These are phyloP conservation scores for Manis javanica DNA, from an alignment of 2,797 vertebrate species.

Conservation along the genomic window DNA sequence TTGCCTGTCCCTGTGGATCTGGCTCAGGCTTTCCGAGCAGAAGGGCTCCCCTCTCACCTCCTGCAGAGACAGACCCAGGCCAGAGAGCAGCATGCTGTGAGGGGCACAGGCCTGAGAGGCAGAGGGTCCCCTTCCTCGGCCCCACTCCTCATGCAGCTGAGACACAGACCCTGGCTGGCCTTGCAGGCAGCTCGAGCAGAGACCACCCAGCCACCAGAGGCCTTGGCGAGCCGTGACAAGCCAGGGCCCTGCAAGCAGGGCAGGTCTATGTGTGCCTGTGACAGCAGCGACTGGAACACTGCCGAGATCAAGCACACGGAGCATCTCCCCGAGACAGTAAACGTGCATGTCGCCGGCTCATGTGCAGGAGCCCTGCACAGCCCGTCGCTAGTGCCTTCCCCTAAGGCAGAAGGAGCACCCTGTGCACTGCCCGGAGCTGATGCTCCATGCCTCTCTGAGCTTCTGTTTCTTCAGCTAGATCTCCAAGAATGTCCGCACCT, in stretches of 20 bases:
- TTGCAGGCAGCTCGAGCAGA: background rate
- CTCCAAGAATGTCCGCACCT: background rate
- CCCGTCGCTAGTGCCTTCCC: background rate
- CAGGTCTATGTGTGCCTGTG: background rate
- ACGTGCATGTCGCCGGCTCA: background rate
- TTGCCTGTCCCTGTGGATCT: background rate
- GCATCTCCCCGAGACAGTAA: background rate
- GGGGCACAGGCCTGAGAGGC: background rate
- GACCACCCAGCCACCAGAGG: rapidly evolving
- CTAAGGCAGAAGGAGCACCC: background rate
- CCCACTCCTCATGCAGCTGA: background rate
- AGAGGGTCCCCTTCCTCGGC: background rate
- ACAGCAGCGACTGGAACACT: background rate
- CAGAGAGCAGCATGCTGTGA: rapidly evolving
- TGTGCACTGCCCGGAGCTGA: background rate
- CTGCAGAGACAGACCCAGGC: background rate
- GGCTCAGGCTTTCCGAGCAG: background rate
- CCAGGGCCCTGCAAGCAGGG: background rate
- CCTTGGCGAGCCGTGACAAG: background rate
- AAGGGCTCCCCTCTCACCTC: background rate
- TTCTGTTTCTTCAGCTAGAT: background rate
- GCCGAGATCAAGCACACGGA: background rate
- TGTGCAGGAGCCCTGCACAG: background rate
- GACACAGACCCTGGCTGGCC: background rate
- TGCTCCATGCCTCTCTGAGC: background rate